phyloP scores from a whole-genome alignment of 2,797 vertebrate species.

The Acipenser ruthenus region DNA sequence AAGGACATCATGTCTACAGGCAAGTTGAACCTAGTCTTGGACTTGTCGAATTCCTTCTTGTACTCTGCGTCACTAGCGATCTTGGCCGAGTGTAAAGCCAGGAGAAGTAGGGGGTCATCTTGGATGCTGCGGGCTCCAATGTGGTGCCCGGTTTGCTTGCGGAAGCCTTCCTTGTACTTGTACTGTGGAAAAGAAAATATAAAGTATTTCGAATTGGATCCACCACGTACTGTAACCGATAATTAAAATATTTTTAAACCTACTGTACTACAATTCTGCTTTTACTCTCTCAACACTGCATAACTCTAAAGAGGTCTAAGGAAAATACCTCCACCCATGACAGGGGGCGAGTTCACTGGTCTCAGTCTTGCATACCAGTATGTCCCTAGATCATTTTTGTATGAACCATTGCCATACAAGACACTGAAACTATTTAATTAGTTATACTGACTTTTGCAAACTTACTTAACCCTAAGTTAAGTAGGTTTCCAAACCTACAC shows the following conservation, averaged over 20 bases:
- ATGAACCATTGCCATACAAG: no score
- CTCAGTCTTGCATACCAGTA: no score
- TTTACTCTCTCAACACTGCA: no score
- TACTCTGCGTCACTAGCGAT: conserved; percentile 80
- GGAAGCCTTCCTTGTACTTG: conserved; percentile 67
- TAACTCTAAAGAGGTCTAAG: no score
- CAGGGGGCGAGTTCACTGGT: no score
- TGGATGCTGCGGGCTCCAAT: conserved; percentile 54
- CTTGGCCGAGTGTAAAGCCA: conserved; percentile 67
- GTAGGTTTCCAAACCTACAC: no score
- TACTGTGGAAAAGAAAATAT: conserved; percentile 35
- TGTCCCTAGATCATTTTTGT: no score
- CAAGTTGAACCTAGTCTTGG: conserved; percentile 64
- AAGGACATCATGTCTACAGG: conserved; percentile 72
- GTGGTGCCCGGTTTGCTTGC: conserved; percentile 67
- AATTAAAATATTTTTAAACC: background rate
- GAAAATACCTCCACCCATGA: no score
- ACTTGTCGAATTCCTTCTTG: conserved; percentile 81
- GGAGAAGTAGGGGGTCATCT: conserved; percentile 64
- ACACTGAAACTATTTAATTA: no score
- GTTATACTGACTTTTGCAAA: no score
- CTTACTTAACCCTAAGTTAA: no score
- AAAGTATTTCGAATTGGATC: no score
- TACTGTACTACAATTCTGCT: background rate
- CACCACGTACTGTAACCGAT: conserved; percentile 17